These are phyloP conservation scores for Machimus atricapillus DNA, from an alignment of 2,888 invertebrate genomes.

Conservation along the genomic window DNA sequence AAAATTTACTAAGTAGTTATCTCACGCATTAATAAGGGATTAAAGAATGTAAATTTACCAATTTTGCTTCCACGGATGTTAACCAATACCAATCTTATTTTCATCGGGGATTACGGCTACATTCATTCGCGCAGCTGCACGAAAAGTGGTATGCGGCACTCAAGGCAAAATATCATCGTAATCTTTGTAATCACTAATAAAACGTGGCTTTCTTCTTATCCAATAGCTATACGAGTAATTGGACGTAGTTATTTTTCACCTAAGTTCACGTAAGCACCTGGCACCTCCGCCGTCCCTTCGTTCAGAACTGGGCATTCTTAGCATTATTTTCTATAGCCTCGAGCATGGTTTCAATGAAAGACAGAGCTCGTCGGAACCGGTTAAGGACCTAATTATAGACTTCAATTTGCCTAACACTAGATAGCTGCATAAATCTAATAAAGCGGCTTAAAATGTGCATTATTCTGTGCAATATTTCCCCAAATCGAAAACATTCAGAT, in stretches of 20 bases:
- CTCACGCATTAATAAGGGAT: neutral
- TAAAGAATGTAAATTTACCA: neutral
- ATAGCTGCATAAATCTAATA: neutral
- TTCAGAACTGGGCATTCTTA: neutral
- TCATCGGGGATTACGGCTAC: neutral
- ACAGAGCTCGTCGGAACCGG: neutral
- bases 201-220: neutral
- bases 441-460: neutral
- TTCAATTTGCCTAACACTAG: neutral
- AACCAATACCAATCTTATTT: neutral
- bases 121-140: neutral
- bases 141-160: neutral
- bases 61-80: neutral
- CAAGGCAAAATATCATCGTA: neutral
- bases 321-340: neutral
- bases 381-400: neutral
- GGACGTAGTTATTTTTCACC: neutral
- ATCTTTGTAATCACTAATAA: neutral
- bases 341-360: neutral
- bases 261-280: neutral
- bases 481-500: conserved; percentile 15
- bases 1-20: neutral
- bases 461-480: neutral
- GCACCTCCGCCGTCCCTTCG: neutral
- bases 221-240: neutral